phyloP scores from a whole-genome alignment of 2,888 invertebrate genomes.

The Brassicogethes aeneus region DNA sequence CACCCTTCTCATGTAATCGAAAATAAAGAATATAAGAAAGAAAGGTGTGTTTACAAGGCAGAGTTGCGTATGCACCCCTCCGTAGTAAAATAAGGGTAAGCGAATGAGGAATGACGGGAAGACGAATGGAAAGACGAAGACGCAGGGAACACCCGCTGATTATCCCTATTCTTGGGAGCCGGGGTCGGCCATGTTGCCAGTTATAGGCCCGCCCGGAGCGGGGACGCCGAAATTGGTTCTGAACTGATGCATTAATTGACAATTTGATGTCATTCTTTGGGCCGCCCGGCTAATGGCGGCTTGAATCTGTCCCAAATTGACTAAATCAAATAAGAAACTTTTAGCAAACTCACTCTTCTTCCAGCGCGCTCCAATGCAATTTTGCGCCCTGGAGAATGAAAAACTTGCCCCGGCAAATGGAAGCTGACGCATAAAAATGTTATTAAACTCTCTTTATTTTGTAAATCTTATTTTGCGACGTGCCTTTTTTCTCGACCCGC shows the following conservation, averaged over 20 bases:
- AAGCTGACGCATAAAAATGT: constrained; percentile 9
- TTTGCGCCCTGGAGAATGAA: constrained; percentile 14
- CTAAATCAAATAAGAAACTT: constrained; percentile 38
- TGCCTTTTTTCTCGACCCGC: too few species aligned
- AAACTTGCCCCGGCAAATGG: constrained; percentile 5
- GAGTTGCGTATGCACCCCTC: background rate
- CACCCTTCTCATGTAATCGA: too few species aligned
- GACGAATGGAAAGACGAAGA: background rate
- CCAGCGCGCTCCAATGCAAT: constrained; percentile 22
- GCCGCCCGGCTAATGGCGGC: constrained; percentile 34
- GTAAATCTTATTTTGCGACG: too few species aligned
- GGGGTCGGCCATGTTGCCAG: constrained; percentile 31
- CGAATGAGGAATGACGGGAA: background rate
- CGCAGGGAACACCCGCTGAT: constrained; percentile 4
- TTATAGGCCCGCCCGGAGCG: constrained; percentile 27
- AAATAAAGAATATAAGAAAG: too few species aligned
- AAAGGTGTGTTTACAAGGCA: too few species aligned
- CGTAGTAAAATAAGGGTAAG: background rate
- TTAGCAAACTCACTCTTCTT: too few species aligned
- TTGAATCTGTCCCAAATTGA: constrained; percentile 34
- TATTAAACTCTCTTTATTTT: too few species aligned
- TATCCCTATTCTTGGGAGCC: constrained; percentile 8
- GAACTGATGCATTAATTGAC: constrained; percentile 40
- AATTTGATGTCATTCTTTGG: constrained; percentile 40
- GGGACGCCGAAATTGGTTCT: constrained; percentile 37